Evolutionary conservation across 2,113 vertebrate species (phyloP).

Genomic region (Aldabrachelys gigantea): DNA sequence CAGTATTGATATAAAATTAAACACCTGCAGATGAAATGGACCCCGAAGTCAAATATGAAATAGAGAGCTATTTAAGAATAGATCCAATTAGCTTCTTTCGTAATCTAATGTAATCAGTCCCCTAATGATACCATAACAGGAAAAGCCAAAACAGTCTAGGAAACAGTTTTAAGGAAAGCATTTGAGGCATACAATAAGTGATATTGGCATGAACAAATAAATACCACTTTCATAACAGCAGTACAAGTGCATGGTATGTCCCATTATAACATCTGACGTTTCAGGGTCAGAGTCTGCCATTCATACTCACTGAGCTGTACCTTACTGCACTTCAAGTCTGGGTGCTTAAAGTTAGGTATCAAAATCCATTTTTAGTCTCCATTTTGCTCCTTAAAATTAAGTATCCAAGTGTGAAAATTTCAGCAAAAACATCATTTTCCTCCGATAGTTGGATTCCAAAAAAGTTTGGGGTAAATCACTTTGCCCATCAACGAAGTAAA

Average conservation of each 20-base stretch:
- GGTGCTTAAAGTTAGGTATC: not conserved
- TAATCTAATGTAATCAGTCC: not conserved
- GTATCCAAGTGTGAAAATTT: not conserved
- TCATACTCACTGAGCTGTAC: not conserved
- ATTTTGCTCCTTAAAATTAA: not conserved
- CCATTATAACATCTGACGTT: not conserved
- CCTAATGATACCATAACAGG: not conserved
- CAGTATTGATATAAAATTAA: conserved; percentile 1
- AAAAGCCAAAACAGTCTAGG: not conserved
- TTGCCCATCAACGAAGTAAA: not conserved
- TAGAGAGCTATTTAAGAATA: not conserved
- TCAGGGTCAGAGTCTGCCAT: not conserved
- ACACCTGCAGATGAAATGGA: not conserved
- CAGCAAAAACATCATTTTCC: not conserved
- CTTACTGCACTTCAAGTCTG: not conserved
- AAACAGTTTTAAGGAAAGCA: not conserved
- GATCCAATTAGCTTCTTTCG: not conserved
- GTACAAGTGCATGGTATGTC: not conserved
- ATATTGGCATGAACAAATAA: not conserved
- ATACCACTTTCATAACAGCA: not conserved
- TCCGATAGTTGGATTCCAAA: not conserved
- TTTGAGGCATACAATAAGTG: not conserved
- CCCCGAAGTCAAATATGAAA: not conserved
- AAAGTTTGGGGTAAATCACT: not conserved
- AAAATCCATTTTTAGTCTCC: not conserved